A percentile compares a stretch with the other conserved stretches of the same genome.
Conservation (phyloP, 2,113 vertebrate genomes). For the Origma solitaria region DNA sequence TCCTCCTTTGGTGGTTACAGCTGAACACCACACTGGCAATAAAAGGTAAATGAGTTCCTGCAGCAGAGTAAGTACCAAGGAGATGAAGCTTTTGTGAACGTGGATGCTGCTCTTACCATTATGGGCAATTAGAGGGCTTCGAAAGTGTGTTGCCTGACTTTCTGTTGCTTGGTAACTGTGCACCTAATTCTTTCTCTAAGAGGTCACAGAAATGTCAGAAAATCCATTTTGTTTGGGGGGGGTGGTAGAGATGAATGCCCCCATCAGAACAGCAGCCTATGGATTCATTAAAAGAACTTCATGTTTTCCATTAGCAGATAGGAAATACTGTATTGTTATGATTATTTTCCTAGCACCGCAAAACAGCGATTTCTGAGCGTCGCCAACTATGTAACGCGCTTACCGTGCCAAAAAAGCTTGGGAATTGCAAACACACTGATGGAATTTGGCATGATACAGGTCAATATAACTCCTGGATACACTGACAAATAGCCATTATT, state of each 20-base stretch:
- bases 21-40: background rate
- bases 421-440: constrained; percentile 2
- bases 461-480: constrained; percentile 1
- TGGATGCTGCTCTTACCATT: constrained; percentile 16
- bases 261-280: background rate
- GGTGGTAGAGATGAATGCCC: background rate
- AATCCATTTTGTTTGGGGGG: constrained; percentile 27
- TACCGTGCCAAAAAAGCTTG: background rate
- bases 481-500: background rate
- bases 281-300: constrained; percentile 21
- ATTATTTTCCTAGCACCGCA: background rate
- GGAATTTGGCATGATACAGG: constrained; percentile 21
- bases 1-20: background rate
- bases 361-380: background rate
- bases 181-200: constrained; percentile 72
- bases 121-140: constrained; percentile 48
- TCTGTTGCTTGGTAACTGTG: constrained; percentile 75
- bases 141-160: constrained; percentile 56
- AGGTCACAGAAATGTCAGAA: constrained; percentile 75
- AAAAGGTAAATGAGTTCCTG: constrained; percentile 43
- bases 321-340: background rate
- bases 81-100: background rate
- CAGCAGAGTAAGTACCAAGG: constrained; percentile 2
- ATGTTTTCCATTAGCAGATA: background rate
- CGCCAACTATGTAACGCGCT: background rate